These are phyloP conservation scores for Melipona quadrifasciata DNA, from an alignment of 1,140 invertebrate species.

Conservation along the genomic window DNA sequence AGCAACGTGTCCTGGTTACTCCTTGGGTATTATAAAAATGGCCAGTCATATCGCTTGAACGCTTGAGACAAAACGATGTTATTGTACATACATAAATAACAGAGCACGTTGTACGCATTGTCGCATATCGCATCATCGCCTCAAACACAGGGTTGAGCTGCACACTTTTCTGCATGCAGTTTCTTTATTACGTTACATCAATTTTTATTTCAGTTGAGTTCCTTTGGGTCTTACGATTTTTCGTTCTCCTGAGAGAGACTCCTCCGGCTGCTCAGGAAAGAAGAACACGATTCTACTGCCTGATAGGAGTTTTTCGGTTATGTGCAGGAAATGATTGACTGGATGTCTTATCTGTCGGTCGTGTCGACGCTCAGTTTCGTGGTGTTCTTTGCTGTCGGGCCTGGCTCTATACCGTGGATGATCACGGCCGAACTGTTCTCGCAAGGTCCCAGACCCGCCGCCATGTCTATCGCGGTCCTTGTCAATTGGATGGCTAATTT, in stretches of 20 bases:
- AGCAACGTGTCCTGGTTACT: slow-evolving; percentile 59
- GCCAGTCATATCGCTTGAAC: slow-evolving; percentile 49
- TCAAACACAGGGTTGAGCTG: slow-evolving; percentile 76
- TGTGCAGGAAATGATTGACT: slow-evolving; percentile 98
- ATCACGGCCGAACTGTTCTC: slow-evolving; percentile 99
- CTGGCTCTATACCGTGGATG: slow-evolving; percentile 99
- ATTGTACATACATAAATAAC: slow-evolving; percentile 20
- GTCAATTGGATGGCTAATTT: slow-evolving; percentile 99
- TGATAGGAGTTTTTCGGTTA: slow-evolving; percentile 96
- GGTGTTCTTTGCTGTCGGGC: slow-evolving; percentile 98
- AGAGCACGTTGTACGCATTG: slow-evolving; percentile 48
- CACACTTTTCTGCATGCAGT: slow-evolving; percentile 70
- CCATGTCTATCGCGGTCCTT: slow-evolving; percentile 98
- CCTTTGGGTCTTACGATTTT: slow-evolving; percentile 45
- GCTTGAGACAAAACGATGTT: slow-evolving; percentile 55
- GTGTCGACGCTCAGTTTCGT: slow-evolving; percentile 96
- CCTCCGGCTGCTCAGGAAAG: slow-evolving; percentile 82
- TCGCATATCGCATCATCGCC: slow-evolving; percentile 63
- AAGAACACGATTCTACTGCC: slow-evolving; percentile 81
- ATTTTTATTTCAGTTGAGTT: slow-evolving; percentile 48
- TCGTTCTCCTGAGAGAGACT: slow-evolving; percentile 76
- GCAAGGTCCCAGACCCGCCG: slow-evolving; percentile 96
- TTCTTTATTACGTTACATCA: neutral
- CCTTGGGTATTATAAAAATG: slow-evolving; percentile 42
- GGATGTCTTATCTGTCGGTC: slow-evolving; percentile 98